Evolutionary conservation across 2,797 vertebrate species (phyloP).

Genomic region (Lithobates pipiens): DNA sequence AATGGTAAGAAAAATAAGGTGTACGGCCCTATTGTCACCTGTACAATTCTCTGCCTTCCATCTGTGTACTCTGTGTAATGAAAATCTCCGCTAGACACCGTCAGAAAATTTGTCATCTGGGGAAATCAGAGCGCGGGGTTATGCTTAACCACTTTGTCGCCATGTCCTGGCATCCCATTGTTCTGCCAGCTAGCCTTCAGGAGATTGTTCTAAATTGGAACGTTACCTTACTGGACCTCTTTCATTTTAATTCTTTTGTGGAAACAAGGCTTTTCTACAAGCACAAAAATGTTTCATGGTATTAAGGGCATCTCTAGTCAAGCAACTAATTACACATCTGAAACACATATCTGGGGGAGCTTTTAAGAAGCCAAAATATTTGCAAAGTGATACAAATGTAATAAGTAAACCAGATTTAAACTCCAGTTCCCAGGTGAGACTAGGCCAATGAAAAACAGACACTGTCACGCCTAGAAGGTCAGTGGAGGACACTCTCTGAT

Average conservation of each 20-base stretch:
- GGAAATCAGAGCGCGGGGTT: constrained; percentile 48
- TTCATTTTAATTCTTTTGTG: neutral
- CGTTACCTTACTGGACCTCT: neutral
- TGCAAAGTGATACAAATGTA: neutral
- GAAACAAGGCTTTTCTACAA: neutral
- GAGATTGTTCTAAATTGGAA: neutral
- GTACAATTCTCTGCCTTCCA: constrained; percentile 31
- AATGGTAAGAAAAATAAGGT: constrained; percentile 47
- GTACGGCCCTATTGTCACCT: constrained; percentile 50
- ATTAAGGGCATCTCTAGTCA: neutral
- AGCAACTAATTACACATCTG: neutral
- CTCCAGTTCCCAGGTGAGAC: too few relatives aligned
- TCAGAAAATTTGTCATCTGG: constrained; percentile 55
- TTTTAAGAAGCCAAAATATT: neutral
- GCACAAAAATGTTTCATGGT: neutral
- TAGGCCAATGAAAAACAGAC: too few relatives aligned
- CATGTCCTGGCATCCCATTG: neutral
- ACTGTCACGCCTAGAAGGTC: too few relatives aligned
- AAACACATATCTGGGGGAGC: neutral
- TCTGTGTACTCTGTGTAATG: constrained; percentile 63
- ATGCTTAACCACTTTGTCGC: constrained; percentile 39
- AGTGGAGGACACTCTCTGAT: too few relatives aligned
- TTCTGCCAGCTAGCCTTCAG: neutral
- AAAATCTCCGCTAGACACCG: constrained; percentile 48
- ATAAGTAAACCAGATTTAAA: too few relatives aligned